Evolutionary conservation across 2,888 invertebrate genomes (phyloP), one percentile per base, ranked within the genome.

Genomic region (Sipha maydis): DNA sequence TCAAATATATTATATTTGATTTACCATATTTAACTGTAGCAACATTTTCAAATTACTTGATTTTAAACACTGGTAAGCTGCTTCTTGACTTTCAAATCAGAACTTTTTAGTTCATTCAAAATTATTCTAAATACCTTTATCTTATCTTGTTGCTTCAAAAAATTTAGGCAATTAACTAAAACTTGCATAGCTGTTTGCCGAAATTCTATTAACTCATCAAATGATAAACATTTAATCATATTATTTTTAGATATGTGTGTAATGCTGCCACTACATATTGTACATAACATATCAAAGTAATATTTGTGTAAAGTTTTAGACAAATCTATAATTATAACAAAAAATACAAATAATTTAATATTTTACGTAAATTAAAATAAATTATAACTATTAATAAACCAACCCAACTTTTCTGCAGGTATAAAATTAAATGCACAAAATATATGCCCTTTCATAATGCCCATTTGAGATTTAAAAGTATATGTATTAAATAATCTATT

Each of bases 381-480:
- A 38, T 38, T 38, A 82, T 28, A 5, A 41, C 31, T 34, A 34
- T 28, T 34, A 25, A 86, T 56, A 28, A 54, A 48, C 79, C 71
- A 17, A 88, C 86, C 86, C 1, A 88, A 80, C 38, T 80, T 28
- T 28, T 41, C 61, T 28, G 41, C 14, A 28, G 80, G 75, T 41
- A 88, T 75, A 61, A 17, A 61, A 80, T 56, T 5, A 67, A 73
- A 56, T 28, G 48, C 7, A 80, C 61, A 88, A 80, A 88, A 88
- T 88, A 80, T 75, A 19, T 88, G 86, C 1, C 75, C 86, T 88
- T 88, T 88, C 86, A 88, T 88, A 0, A 88, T 80, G 61, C 86
- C 86, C 19, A 88, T 56, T 75, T 88, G 86, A 41, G 79, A 61
- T 80, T 88, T 88, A 56, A 56, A 88, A 11, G 73, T 80, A 75